Evolutionary conservation across 2,888 invertebrate genomes (phyloP).

Genomic region (Cataglyphis livida): DNA sequence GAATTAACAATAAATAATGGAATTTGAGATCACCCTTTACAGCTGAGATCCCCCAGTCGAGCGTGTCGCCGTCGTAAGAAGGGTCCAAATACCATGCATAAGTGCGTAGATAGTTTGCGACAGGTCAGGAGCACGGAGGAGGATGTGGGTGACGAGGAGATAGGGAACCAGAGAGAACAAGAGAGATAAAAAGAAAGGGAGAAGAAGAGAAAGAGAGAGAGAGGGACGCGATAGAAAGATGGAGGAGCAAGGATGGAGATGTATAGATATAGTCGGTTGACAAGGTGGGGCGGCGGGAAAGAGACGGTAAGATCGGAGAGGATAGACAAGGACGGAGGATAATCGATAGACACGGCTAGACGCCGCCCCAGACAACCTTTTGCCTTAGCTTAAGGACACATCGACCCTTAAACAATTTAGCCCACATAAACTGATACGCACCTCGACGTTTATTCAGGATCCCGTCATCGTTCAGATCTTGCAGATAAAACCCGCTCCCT

Average conservation of each 20-base stretch:
- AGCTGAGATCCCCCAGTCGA: slow-evolving; percentile 18
- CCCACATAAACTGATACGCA: slow-evolving; percentile 72
- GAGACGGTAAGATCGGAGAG: slow-evolving; percentile 78
- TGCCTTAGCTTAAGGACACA: slow-evolving; percentile 83
- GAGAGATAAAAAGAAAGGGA: slow-evolving; percentile 16
- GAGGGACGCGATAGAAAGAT: slow-evolving; percentile 48
- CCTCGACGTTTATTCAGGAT: slow-evolving; percentile 46
- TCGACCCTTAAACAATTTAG: slow-evolving; percentile 81
- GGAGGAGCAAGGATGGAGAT: slow-evolving; percentile 42
- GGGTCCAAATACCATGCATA: slow-evolving; percentile 65
- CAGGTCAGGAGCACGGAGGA: slow-evolving; percentile 82
- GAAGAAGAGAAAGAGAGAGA: slow-evolving; percentile 31
- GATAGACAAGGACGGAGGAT: slow-evolving; percentile 82
- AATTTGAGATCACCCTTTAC: background rate
- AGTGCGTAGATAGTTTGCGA: slow-evolving; percentile 82
- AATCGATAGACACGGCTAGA: slow-evolving; percentile 86
- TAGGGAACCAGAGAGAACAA: slow-evolving; percentile 47
- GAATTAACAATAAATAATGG: slow-evolving; percentile 4
- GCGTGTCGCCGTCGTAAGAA: slow-evolving; percentile 31
- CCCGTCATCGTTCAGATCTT: slow-evolving; percentile 27
- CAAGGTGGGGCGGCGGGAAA: slow-evolving; percentile 57
- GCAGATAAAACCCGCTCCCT: slow-evolving; percentile 7
- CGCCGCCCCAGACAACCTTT: slow-evolving; percentile 86
- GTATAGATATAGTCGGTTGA: slow-evolving; percentile 47
- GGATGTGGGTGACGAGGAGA: slow-evolving; percentile 53